phyloP scores from a whole-genome alignment of 2,888 invertebrate genomes.

The Pantelozetes paolii region DNA sequence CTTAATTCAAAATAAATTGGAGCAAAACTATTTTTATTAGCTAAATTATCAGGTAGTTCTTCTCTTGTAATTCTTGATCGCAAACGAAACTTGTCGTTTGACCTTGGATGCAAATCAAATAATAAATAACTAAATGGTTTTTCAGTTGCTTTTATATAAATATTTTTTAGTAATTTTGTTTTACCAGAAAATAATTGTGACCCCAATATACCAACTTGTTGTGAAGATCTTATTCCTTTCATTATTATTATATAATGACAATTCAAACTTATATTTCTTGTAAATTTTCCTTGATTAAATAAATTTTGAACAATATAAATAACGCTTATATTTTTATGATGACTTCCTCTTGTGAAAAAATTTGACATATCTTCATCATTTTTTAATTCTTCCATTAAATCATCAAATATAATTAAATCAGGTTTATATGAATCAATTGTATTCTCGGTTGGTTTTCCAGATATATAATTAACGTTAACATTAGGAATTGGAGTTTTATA shows the following conservation, averaged over 20 bases:
- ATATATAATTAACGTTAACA: no score
- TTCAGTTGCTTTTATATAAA: slow-evolving; percentile 28
- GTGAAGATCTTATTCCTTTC: slow-evolving; percentile 12
- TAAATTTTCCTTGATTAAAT: slow-evolving; percentile 38
- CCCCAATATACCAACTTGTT: neutral
- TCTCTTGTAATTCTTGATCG: neutral
- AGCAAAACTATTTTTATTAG: no score
- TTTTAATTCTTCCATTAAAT: slow-evolving; percentile 35
- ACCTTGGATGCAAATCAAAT: slow-evolving; percentile 22
- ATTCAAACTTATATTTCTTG: slow-evolving; percentile 38
- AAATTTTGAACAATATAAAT: slow-evolving; percentile 40
- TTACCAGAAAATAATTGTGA: slow-evolving; percentile 37
- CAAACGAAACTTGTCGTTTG: neutral
- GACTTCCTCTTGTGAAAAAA: slow-evolving; percentile 41
- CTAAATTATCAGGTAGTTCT: neutral
- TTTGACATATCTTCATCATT: slow-evolving; percentile 2
- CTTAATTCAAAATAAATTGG: neutral
- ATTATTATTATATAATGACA: slow-evolving; percentile 31
- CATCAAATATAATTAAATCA: slow-evolving; percentile 30
- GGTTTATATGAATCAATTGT: neutral
- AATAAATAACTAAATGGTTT: slow-evolving; percentile 35
- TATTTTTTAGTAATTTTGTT: slow-evolving; percentile 1
- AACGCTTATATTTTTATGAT: slow-evolving; percentile 41
- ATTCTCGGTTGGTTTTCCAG: neutral
- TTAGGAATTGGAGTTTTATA: no score